Conservation (phyloP, 1,140 invertebrate species). For the Dryas iulia region DNA sequence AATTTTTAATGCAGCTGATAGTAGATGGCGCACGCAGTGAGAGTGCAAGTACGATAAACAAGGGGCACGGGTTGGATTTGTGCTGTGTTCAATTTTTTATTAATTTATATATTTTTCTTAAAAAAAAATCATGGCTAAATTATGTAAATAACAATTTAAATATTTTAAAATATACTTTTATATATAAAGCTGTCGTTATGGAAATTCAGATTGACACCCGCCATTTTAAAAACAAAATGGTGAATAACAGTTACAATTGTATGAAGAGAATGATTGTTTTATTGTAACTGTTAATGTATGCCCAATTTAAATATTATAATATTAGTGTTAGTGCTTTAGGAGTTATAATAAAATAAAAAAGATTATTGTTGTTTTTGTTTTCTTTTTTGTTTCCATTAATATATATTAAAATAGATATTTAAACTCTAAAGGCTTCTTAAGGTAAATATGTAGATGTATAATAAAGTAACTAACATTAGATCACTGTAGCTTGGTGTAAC, state of each 20-base stretch:
- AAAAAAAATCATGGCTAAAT: no score
- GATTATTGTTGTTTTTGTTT: not conserved
- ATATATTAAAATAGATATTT: no score
- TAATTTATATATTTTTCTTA: no score
- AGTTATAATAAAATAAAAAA: conserved; percentile 10
- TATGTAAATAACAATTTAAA: not conserved
- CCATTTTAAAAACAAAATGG: conserved; percentile 25
- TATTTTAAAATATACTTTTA: not conserved
- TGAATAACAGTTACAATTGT: conserved; percentile 6
- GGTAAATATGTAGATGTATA: no score
- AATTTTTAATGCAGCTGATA: no score
- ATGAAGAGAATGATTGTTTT: not conserved
- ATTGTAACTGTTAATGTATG: conserved; percentile 28
- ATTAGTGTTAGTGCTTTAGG: conserved; percentile 26
- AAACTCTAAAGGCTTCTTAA: no score
- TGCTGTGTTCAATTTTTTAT: no score
- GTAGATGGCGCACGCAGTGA: no score
- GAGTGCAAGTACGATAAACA: no score
- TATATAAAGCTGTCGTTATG: not conserved
- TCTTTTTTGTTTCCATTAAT: not conserved
- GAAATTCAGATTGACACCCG: not conserved
- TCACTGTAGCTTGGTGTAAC: no score
- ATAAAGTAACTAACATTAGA: no score
- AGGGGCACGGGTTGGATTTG: no score
- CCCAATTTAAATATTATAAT: conserved; percentile 53